A percentile compares a stretch with the other conserved stretches of the same genome.
Conservation (phyloP, 2,113 vertebrate species). For the Onychorhynchus coronatus region DNA sequence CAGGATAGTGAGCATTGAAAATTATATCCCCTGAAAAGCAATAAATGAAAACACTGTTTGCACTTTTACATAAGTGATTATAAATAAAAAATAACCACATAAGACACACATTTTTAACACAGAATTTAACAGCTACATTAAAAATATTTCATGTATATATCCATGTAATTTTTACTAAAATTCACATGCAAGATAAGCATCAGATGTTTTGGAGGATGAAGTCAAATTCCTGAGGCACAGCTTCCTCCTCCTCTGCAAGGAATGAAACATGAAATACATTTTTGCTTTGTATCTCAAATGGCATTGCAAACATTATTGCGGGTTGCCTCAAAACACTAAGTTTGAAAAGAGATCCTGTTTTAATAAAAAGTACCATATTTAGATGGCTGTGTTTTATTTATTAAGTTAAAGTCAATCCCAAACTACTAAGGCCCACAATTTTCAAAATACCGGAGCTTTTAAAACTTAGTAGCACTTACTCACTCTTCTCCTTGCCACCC, state of each 20-base stretch:
- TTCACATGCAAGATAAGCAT: slow-evolving; percentile 28
- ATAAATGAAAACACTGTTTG: slow-evolving; percentile 1
- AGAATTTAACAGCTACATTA: not conserved
- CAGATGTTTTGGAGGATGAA: slow-evolving; percentile 48
- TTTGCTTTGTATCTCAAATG: not conserved
- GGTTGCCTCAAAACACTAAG: not conserved
- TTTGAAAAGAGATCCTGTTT: not conserved
- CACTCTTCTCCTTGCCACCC: not conserved
- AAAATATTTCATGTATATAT: not conserved
- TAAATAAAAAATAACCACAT: not conserved
- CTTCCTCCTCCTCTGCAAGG: slow-evolving; percentile 39
- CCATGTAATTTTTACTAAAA: not conserved
- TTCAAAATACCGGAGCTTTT: not conserved
- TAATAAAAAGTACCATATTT: not conserved
- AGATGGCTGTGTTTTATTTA: not conserved
- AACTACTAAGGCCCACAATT: not conserved
- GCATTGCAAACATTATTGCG: not conserved
- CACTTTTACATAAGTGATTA: not conserved
- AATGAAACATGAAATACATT: not conserved
- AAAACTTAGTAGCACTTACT: not conserved
- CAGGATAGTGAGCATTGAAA: slow-evolving; percentile 94
- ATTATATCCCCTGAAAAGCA: slow-evolving; percentile 93
- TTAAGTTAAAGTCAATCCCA: not conserved
- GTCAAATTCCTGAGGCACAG: not conserved
- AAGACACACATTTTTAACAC: not conserved